Base-by-base conservation (phyloP, 2,113 vertebrate species). In the Neodontobutis hainanensis region DNA sequence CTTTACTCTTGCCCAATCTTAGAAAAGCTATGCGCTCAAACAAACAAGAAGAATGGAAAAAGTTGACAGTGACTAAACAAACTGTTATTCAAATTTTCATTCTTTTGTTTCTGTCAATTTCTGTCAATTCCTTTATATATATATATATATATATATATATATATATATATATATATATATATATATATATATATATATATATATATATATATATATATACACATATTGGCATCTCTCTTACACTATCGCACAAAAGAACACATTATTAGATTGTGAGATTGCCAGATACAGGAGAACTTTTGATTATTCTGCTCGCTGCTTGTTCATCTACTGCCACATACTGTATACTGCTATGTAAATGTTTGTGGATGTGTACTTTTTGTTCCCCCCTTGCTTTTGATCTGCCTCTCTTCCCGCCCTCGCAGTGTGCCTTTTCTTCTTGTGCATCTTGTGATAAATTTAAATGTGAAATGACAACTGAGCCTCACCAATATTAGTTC, bases 401-500 rank as follows among this genome's bases (percentile, higher is more conserved):
- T 81, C 70, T 52, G 42, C 15, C 0, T 50, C 43, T 35, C 36
- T 53, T 16, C 43, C 52, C 43, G n/a, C 0, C 35, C 8, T 34
- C 4, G n/a, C 44, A 11, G 11, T 3, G 32, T 15, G 32, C 58
- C 59, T 65, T 48, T 60, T 73, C 56, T 61, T 71, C 56, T 63
- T 56, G 48, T 66, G 15, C 47, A 60, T 76, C 73, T 58, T 65
- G 62, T 72, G 48, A 72, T 70, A 53, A 47, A 78, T 78, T 70
- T 80, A 60, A 85, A 88, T 75, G 53, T 69, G 59, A 75, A 76
- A 88, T 82, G 80, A 83, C 64, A 77, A 60, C 50, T 49, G 56
- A 68, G 77, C 49, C 55, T 65, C 9, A 67, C 71, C 82, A 82
- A 85, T 85, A 86, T 84, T 88, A 83, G 78, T 70, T 79, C 71